Conservation (phyloP, 2,113 vertebrate species). For the Oophaga pumilio region DNA sequence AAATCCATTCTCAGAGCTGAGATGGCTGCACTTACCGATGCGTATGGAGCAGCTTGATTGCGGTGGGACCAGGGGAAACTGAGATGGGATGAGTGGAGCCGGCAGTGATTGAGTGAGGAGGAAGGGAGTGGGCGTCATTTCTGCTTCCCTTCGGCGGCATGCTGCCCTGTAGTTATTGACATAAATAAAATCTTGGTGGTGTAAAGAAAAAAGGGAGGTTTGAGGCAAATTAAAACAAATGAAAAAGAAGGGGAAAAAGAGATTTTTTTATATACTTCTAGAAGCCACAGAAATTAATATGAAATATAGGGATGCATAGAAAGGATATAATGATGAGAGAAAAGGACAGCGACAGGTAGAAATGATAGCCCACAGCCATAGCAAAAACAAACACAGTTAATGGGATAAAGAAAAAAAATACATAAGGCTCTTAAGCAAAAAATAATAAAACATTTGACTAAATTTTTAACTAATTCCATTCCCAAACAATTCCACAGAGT, state of each 20-base stretch:
- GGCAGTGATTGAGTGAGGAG: conserved; percentile 68
- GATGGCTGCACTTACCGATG: conserved; percentile 66
- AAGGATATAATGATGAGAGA: not conserved
- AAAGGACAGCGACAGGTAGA: not conserved
- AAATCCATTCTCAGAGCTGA: not conserved
- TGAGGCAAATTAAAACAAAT: conserved; percentile 75
- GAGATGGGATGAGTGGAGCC: conserved; percentile 70
- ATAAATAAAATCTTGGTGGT: conserved; percentile 99
- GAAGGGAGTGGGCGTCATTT: conserved; percentile 76
- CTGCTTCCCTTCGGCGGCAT: conserved; percentile 77
- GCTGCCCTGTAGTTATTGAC: conserved; percentile 96
- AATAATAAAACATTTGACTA: not conserved
- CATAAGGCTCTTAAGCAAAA: not conserved
- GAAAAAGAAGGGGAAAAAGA: conserved; percentile 62
- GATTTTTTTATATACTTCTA: conserved; percentile 53
- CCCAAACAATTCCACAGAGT: too few species aligned
- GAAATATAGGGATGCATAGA: not conserved
- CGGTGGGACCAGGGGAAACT: conserved; percentile 69
- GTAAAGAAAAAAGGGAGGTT: conserved; percentile 77
- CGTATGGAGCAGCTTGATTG: conserved; percentile 58
- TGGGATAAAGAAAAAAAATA: conserved; percentile 39
- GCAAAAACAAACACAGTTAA: not conserved
- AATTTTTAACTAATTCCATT: too few species aligned
- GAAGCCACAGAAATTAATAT: conserved; percentile 14
- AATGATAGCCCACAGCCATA: conserved; percentile 1